phyloP scores from a whole-genome alignment of 2,888 invertebrate genomes.

The Branchipolynoe longqiensis region DNA sequence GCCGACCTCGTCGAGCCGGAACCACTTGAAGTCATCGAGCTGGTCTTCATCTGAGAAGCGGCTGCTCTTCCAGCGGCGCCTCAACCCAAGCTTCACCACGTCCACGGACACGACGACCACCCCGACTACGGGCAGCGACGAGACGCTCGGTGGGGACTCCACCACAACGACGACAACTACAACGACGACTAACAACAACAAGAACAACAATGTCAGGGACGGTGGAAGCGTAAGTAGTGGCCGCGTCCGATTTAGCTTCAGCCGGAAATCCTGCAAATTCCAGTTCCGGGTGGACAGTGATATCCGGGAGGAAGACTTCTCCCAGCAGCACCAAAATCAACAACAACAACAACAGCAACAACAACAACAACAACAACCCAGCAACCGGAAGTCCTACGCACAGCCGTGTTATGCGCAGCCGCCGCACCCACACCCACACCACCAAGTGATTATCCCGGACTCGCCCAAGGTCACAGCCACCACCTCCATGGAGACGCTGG shows the following conservation, averaged over 20 bases:
- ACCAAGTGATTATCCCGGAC: no score
- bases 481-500: constrained; percentile 5
- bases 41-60: constrained; percentile 30
- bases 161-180: neutral
- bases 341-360: neutral
- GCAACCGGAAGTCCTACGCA: neutral
- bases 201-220: no score
- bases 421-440: no score
- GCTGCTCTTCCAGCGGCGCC: constrained; percentile 23
- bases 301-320: constrained; percentile 38
- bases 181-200: neutral
- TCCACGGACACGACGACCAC: constrained; percentile 38
- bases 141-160: constrained; percentile 2
- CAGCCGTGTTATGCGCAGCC: neutral
- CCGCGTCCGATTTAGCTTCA: constrained; percentile 39
- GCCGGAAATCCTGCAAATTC: constrained; percentile 31
- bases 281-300: constrained; percentile 44
- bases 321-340: constrained; percentile 9
- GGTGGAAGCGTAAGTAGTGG: no score
- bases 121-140: constrained; percentile 37
- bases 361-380: neutral
- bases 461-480: neutral
- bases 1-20: neutral
- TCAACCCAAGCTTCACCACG: constrained; percentile 48
- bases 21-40: neutral